Conservation (phyloP, 1,140 invertebrate genomes). For the Microplitis mediator region DNA sequence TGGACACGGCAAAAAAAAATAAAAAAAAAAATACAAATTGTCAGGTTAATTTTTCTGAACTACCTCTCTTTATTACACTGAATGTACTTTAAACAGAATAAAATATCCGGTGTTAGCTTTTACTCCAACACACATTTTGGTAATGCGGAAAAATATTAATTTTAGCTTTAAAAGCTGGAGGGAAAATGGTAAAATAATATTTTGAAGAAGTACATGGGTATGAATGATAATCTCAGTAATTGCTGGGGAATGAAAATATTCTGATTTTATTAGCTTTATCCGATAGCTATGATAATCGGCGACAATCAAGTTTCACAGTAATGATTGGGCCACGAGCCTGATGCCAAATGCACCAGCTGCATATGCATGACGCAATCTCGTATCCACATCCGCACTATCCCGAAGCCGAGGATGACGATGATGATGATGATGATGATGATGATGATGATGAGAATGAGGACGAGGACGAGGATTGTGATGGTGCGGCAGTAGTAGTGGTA, state of each 20-base stretch:
- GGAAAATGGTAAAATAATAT: not conserved
- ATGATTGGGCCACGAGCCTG: conserved; percentile 49
- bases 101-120: no score
- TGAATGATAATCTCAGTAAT: conserved; percentile 16
- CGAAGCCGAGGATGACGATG: not conserved
- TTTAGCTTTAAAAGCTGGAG: no score
- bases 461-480: not conserved
- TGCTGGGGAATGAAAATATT: conserved; percentile 36
- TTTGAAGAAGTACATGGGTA: not conserved
- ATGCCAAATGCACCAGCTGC: conserved; percentile 53
- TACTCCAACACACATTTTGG: no score
- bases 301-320: conserved; percentile 58
- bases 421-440: no score
- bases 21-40: not conserved
- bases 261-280: conserved; percentile 55
- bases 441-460: no score
- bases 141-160: no score
- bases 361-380: conserved; percentile 61
- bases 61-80: no score
- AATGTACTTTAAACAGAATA: no score
- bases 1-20: no score
- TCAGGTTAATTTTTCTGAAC: no score
- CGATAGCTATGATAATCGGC: conserved; percentile 51
- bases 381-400: conserved; percentile 45
- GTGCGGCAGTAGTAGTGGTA: not conserved